Evolutionary conservation across 2,888 invertebrate species (phyloP), one percentile per base, ranked within the genome.

Genomic region (Holacanthella duospinosa): DNA sequence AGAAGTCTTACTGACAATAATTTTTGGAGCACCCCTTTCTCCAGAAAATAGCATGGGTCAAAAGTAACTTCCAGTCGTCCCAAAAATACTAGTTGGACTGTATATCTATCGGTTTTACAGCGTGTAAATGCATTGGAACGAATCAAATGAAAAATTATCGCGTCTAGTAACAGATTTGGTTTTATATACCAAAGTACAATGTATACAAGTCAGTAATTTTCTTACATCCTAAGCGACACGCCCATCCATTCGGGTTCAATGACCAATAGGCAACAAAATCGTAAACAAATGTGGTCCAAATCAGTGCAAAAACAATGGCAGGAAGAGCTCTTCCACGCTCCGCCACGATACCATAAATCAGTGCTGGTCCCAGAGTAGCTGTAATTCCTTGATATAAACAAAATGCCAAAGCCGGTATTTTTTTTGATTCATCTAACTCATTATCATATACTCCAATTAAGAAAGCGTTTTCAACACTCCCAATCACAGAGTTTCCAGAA

Each of bases 221-320:
- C 27, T 29, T 26, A 55, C 55, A n/a, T 56, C 64, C 64, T 4
- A 56, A 12, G 1, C 21, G 19, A 12, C 9, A 29, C 1, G 61
- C 48, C 64, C 64, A 64, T 36, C 64, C 64, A 16, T 43, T 44
- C 2, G 64, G 64, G 43, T 64, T 64, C 19, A 59, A 36, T 16
- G 27, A 26, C 64, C 64, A 64, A 26, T 28, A 61, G 1, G 61
- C 53, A n/a, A 56, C 44, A 12, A 65, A 43, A 53, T 69, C 66
- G 43, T 69, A 69, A 1, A 68, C 69, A 27, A 69, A 63, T 2
- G 69, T 69, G 0, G 67, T 64, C 69, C 69, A 68, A 1, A 68
- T 55, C 12, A 68, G 61, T 64, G 66, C 66, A 43, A 69, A 69
- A 1, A 69, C 62, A 1, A 66, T 24, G 2, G 68, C 66, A 2